Percentiles rank a stretch among this genome's conserved stretches.
These are phyloP conservation scores for Camponotus vicinus DNA, from an alignment of 1,140 invertebrate genomes.

Conservation along the genomic window DNA sequence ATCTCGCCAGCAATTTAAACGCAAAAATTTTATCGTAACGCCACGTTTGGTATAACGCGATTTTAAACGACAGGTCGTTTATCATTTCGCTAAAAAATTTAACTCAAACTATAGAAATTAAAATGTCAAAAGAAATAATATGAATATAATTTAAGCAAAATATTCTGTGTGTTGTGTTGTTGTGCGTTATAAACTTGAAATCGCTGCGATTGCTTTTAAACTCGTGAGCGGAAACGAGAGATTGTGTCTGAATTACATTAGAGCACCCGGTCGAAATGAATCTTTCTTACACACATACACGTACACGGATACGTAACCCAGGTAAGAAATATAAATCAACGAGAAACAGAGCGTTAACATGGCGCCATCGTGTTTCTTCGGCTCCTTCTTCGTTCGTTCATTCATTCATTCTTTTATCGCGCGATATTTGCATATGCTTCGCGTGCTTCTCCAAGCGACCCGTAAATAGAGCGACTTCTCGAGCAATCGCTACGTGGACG, in stretches of 20 bases:
- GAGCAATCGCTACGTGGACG: slow-evolving; percentile 42
- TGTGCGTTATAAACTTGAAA: too few relatives aligned
- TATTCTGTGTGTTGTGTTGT: neutral
- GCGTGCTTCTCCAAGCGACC: slow-evolving; percentile 37
- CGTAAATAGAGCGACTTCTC: slow-evolving; percentile 47
- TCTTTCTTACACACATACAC: too few relatives aligned
- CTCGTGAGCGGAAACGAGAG: neutral
- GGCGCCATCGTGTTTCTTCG: slow-evolving; percentile 9
- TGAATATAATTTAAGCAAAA: neutral
- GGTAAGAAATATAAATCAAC: slow-evolving; percentile 41
- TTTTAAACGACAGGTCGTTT: neutral
- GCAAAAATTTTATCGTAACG: neutral
- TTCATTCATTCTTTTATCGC: slow-evolving; percentile 20
- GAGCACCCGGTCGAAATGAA: neutral
- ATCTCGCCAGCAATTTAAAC: neutral
- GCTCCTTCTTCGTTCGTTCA: neutral
- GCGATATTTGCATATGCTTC: slow-evolving; percentile 54
- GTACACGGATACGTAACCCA: neutral
- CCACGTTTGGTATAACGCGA: neutral
- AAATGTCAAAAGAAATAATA: neutral
- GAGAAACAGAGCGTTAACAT: slow-evolving; percentile 3
- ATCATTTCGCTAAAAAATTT: neutral
- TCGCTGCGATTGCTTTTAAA: too few relatives aligned
- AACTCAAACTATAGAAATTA: neutral
- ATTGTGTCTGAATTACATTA: neutral